Percentiles rank a stretch among this genome's conserved stretches.
Evolutionary conservation across 2,113 vertebrate genomes (phyloP).

Genomic region (Lucifuga dentata): DNA sequence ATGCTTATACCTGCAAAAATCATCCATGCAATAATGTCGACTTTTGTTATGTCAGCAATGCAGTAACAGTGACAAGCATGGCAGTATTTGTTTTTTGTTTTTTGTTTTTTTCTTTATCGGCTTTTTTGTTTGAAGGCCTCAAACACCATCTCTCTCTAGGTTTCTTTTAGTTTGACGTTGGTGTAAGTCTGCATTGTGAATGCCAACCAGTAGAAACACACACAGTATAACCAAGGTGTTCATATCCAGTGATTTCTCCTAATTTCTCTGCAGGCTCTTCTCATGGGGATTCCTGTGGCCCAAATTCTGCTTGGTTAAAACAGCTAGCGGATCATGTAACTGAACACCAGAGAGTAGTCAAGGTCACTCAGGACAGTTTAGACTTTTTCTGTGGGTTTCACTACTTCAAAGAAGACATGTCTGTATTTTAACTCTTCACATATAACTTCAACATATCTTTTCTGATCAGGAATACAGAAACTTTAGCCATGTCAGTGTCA

Average conservation of each 20-base stretch:
- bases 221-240: neutral
- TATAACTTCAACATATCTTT: no score
- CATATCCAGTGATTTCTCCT: no score
- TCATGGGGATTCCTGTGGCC: constrained; percentile 2
- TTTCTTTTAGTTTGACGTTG: neutral
- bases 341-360: constrained; percentile 10
- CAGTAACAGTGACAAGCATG: no score
- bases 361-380: constrained; percentile 19
- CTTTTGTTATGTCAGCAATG: no score
- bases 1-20: no score
- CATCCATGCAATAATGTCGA: no score
- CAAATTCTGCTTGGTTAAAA: constrained; percentile 22
- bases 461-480: no score
- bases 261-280: constrained; percentile 13
- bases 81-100: no score
- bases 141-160: no score
- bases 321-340: neutral
- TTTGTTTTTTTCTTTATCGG: no score
- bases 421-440: neutral
- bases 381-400: neutral
- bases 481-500: neutral
- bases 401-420: neutral
- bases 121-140: no score
- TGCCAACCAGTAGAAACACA: constrained; percentile 3
- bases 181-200: neutral